Conservation (phyloP, 2,113 vertebrate genomes). For the Rhinogobius similis region DNA sequence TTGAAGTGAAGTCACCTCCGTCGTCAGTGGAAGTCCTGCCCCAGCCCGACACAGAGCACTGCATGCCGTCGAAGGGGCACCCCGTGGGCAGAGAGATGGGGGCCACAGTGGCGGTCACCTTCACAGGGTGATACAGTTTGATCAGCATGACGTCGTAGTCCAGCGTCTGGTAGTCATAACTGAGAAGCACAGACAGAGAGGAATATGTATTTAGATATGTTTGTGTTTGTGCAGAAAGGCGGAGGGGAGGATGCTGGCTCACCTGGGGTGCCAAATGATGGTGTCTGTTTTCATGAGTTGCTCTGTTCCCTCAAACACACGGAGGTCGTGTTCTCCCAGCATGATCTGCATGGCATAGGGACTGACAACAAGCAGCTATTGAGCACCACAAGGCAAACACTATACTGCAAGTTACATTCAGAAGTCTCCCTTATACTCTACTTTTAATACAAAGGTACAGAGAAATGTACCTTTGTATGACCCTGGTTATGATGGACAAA, state of each 20-base stretch:
- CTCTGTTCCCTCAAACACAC: constrained; percentile 67
- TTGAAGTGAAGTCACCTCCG: constrained; percentile 32
- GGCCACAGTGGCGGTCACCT: constrained; percentile 49
- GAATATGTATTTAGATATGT: background rate
- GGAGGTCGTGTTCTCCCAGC: constrained; percentile 72
- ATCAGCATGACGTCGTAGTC: constrained; percentile 77
- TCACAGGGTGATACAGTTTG: constrained; percentile 70
- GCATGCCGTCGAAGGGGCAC: constrained; percentile 50
- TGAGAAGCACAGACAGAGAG: constrained; percentile 9
- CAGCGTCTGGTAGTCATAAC: constrained; percentile 75
- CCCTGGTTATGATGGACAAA: no score
- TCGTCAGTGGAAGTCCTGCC: constrained; percentile 43
- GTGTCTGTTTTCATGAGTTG: constrained; percentile 70
- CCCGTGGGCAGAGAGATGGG: constrained; percentile 54
- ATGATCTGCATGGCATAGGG: constrained; percentile 71
- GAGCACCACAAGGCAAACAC: background rate
- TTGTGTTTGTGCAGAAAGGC: background rate
- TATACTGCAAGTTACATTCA: background rate
- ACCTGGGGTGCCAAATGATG: constrained; percentile 72
- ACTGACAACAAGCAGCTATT: constrained; percentile 37
- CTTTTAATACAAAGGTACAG: background rate
- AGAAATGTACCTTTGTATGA: no score
- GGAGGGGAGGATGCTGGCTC: constrained; percentile 14
- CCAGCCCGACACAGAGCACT: constrained; percentile 73
- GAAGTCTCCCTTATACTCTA: background rate